Base-by-base conservation (phyloP, 53 echinoderm and acorn worm species). In the Henricia sp. region DNA sequence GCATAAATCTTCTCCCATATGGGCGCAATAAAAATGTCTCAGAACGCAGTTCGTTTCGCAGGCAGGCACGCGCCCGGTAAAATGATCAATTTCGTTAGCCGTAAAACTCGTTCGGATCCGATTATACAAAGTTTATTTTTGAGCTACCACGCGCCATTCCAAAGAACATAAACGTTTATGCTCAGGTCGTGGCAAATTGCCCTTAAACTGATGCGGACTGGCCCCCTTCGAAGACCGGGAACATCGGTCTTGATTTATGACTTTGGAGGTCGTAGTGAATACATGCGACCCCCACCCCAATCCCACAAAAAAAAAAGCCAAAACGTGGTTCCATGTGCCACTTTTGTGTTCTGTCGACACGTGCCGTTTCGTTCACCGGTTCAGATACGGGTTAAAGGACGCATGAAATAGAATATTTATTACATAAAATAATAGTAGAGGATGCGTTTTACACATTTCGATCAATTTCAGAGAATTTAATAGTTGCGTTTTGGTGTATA, bases 111-210 rank as follows among this genome's bases (percentile, higher is more conserved):
- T 63, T 73, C 52, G 11, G 37, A 36, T 36, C 42, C 73, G 54
- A 73, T 73, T 73, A 73, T 21, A 24, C 52, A 34, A 35, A 73
- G 73, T 52, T 73, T 73, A 73, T 37, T 50, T n/a, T 42, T 73
- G 20, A 52, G 52, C 11, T 73, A 26, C 33, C 19, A n/a, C 8
- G 20, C n/a, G 37, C n/a, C 54, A 10, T 52, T 54, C 52, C 36
- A 33, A 4, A 48, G 80, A 80, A 80, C 80, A 80, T 80, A 80
- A 80, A 80, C 64, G 80, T 80, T 80, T 80, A 80, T 62, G 60
- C 60, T 29, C 4, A 23, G 41, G 40, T 13, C 70, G 41, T 17
- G n/a, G 6, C 32, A 28, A 41, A 51, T 39, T 57, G 27, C 33
- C 29, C 11, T 21, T 3, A 20, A 67, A n/a, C 3, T 21, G 73